Evolutionary conservation across 2,888 invertebrate species (phyloP).

Genomic region (Brachycybe producta): DNA sequence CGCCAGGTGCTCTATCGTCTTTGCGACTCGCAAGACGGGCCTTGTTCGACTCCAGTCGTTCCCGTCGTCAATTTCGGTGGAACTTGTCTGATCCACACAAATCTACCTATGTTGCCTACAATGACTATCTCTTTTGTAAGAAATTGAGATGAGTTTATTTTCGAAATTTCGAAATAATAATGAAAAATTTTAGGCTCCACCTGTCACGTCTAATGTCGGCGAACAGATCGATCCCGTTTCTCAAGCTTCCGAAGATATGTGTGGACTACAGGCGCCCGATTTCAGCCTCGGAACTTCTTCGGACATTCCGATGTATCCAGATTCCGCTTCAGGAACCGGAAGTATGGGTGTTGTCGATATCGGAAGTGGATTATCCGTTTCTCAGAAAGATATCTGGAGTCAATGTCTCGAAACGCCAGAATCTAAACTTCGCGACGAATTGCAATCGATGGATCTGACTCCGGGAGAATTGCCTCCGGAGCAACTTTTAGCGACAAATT

Average conservation of each 20-base stretch:
- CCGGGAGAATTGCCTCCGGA: constrained; percentile 15
- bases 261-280: constrained; percentile 5
- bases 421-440: constrained; percentile 8
- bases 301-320: background rate
- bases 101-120: constrained; percentile 11
- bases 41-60: constrained; percentile 4
- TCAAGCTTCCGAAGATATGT: background rate
- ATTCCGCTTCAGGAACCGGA: background rate
- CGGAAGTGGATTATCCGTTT: background rate
- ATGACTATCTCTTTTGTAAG: background rate
- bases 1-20: constrained; percentile 60
- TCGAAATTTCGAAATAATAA: background rate
- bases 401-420: background rate
- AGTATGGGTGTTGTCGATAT: background rate
- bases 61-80: constrained; percentile 4
- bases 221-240: constrained; percentile 3
- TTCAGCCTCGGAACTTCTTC: background rate
- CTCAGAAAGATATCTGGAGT: constrained; percentile 1
- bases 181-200: too few relatives aligned
- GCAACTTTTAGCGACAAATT: constrained; percentile 6
- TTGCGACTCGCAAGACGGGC: constrained; percentile 40
- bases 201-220: background rate
- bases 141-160: background rate
- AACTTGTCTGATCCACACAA: constrained; percentile 11
- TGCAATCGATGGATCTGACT: constrained; percentile 14